Evolutionary conservation across 92 coral and sea anemone genomes (phyloP).

Genomic region (Meandrina meandrites): DNA sequence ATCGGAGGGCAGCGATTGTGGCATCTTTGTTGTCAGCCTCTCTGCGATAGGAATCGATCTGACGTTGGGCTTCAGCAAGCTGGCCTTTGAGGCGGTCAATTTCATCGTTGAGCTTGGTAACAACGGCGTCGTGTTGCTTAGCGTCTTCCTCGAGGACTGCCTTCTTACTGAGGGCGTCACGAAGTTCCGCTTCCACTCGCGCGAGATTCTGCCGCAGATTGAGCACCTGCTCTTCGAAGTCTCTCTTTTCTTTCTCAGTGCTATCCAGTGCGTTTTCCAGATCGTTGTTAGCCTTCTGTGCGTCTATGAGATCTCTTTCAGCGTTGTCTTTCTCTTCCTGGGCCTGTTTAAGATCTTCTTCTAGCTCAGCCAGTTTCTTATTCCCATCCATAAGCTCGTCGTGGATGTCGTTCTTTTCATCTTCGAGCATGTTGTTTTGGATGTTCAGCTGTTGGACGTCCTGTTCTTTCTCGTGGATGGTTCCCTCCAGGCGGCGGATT

Average conservation of each 20-base stretch:
- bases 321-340: constrained; percentile 80
- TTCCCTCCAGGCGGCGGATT: constrained; percentile 84
- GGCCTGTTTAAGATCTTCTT: constrained; percentile 77
- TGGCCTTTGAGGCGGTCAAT: constrained; percentile 79
- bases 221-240: constrained; percentile 84
- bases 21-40: constrained; percentile 84
- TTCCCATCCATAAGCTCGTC: constrained; percentile 87
- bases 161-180: constrained; percentile 75
- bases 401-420: constrained; percentile 92
- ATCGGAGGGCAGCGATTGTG: constrained; percentile 76
- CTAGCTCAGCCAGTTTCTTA: constrained; percentile 79
- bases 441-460: constrained; percentile 87
- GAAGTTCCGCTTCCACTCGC: constrained; percentile 85
- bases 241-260: constrained; percentile 82
- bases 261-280: constrained; percentile 83
- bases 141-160: constrained; percentile 82
- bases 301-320: constrained; percentile 77
- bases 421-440: constrained; percentile 93
- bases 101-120: constrained; percentile 83
- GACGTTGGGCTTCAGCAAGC: constrained; percentile 82
- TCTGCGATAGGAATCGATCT: constrained; percentile 72
- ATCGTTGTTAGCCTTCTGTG: constrained; percentile 78
- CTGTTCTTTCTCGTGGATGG: constrained; percentile 82
- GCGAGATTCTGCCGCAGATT: constrained; percentile 74
- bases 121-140: constrained; percentile 71